These are phyloP conservation scores for Festucalex cinctus DNA, from an alignment of 2,113 vertebrate genomes.

Conservation along the genomic window DNA sequence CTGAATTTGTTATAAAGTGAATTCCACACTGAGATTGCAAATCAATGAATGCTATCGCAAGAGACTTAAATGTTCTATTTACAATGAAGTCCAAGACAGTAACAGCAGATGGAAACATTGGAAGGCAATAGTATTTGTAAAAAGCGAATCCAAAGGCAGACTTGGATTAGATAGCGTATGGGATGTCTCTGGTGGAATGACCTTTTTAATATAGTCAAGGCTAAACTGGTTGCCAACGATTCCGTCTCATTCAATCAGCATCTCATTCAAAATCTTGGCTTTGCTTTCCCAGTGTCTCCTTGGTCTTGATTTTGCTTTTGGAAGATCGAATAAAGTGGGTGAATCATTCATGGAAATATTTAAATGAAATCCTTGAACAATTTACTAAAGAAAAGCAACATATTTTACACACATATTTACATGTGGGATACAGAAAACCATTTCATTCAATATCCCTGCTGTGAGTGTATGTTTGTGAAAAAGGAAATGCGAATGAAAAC, in stretches of 20 bases:
- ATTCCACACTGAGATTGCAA: not conserved
- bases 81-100: conserved; percentile 21
- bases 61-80: conserved; percentile 32
- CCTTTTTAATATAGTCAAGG: conserved; percentile 47
- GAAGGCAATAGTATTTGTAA: conserved; percentile 21
- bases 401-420: not conserved
- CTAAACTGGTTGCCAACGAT: conserved; percentile 49
- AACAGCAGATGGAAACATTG: conserved; percentile 1
- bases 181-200: conserved; percentile 39
- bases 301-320: conserved; percentile 13
- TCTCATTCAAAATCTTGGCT: conserved; percentile 36
- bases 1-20: conserved; percentile 58
- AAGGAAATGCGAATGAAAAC: not conserved
- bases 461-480: not conserved
- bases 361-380: conserved; percentile 26
- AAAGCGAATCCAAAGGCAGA: conserved; percentile 25
- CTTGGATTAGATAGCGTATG: conserved; percentile 6
- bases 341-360: conserved; percentile 25
- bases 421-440: not conserved
- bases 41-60: not conserved
- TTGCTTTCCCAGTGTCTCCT: conserved; percentile 14
- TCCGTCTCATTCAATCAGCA: conserved; percentile 49
- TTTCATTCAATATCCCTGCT: not conserved
- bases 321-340: conserved; percentile 1
- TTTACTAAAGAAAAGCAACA: conserved; percentile 29